Evolutionary conservation across 2,113 vertebrate species (phyloP).

Genomic region (Epinephelus fuscoguttatus): DNA sequence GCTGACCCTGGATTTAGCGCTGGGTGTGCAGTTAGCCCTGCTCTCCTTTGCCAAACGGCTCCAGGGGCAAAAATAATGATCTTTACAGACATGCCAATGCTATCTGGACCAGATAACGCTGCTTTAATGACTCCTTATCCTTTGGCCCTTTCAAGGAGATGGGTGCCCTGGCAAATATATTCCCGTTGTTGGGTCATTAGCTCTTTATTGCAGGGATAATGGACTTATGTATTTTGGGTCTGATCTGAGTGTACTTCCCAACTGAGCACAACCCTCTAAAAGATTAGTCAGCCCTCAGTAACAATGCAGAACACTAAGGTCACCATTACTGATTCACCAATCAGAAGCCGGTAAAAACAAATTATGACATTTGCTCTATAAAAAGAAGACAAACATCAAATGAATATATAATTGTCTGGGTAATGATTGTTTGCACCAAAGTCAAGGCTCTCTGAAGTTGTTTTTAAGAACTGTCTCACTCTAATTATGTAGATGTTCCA

Average conservation of each 20-base stretch:
- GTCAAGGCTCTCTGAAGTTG: constrained; percentile 1
- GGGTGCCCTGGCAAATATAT: constrained; percentile 78
- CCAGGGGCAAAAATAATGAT: constrained; percentile 87
- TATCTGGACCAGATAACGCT: constrained; percentile 84
- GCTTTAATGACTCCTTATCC: constrained; percentile 85
- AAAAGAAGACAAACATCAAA: constrained; percentile 34
- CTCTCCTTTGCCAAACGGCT: constrained; percentile 81
- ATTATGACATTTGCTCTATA: constrained; percentile 38
- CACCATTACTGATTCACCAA: constrained; percentile 33
- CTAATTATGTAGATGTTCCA: constrained; percentile 1
- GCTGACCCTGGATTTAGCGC: constrained; percentile 77
- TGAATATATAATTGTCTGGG: constrained; percentile 25
- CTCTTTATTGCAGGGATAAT: constrained; percentile 79
- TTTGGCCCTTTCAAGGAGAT: constrained; percentile 81
- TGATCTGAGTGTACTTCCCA: constrained; percentile 61
- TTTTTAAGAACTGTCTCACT: not conserved
- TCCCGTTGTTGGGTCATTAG: constrained; percentile 82
- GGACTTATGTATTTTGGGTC: constrained; percentile 76
- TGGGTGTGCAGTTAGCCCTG: constrained; percentile 64
- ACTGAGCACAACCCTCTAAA: constrained; percentile 50
- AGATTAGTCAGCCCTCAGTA: constrained; percentile 58
- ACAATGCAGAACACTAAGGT: constrained; percentile 34
- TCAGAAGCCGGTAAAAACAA: constrained; percentile 20
- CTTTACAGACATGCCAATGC: constrained; percentile 84
- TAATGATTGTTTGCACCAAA: constrained; percentile 24